These are phyloP conservation scores for Theretra japonica DNA, from an alignment of 2,888 invertebrate species.

Conservation along the genomic window DNA sequence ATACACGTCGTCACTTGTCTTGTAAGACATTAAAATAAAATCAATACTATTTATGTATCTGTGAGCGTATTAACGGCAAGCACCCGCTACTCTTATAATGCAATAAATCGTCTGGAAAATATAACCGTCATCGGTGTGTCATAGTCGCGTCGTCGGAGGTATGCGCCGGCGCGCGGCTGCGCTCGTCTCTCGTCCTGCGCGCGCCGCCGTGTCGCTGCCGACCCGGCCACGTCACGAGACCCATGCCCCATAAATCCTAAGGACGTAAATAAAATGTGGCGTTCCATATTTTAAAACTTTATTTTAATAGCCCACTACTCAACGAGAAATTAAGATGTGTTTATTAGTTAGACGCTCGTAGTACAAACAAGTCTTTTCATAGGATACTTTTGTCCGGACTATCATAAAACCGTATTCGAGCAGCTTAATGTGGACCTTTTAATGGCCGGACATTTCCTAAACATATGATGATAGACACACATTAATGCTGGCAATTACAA, in stretches of 20 bases:
- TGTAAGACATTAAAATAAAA: constrained; percentile 84
- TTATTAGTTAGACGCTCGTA: constrained; percentile 78
- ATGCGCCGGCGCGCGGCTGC: constrained; percentile 47
- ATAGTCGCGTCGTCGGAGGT: constrained; percentile 68
- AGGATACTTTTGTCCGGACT: constrained; percentile 62
- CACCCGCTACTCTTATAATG: constrained; percentile 78
- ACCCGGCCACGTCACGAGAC: constrained; percentile 58
- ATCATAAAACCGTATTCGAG: constrained; percentile 71
- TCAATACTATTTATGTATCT: constrained; percentile 82
- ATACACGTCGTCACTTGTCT: constrained; percentile 80
- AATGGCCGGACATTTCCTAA: constrained; percentile 34
- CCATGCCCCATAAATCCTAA: constrained; percentile 75
- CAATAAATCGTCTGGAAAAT: constrained; percentile 84
- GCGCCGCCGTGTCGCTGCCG: constrained; percentile 40
- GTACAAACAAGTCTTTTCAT: constrained; percentile 77
- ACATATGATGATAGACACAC: constrained; percentile 14
- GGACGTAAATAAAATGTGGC: constrained; percentile 80
- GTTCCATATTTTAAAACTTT: constrained; percentile 82
- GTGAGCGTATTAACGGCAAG: constrained; percentile 78
- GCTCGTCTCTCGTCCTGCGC: constrained; percentile 41
- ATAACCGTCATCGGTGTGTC: constrained; percentile 82
- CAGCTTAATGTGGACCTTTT: constrained; percentile 58
- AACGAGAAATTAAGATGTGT: constrained; percentile 82
- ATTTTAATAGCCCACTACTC: constrained; percentile 82
- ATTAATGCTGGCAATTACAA: neutral